Evolutionary conservation across 2,113 vertebrate species (phyloP), one percentile per base, ranked within the genome.

Genomic region (Anoplopoma fimbria): DNA sequence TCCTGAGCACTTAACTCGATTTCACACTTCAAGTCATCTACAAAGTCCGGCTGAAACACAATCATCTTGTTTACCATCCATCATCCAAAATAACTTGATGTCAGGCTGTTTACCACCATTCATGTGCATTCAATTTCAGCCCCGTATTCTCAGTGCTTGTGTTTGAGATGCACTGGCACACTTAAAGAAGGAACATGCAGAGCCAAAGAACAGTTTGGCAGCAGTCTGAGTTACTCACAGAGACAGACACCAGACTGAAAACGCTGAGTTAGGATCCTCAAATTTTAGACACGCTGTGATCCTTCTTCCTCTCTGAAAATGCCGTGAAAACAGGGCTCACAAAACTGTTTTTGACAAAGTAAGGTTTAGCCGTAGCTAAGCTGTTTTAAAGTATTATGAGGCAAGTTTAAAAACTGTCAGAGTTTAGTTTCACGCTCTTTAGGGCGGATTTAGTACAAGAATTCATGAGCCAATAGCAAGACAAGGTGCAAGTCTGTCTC

Each of bases 1-100:
- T 94, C 92, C 88, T 70, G 82, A 88, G 77, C 92, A 93, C 91
- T 94, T 95, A 95, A 95, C 92, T 94, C 73, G 64, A 95, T 95
- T 95, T 95, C 94, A 95, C 94, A 95, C 94, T 93, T 94, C 81
- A 88, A 81, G 79, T 92, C 89, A 63, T 87, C 90, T 91, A 94
- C 93, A 92, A 94, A 93, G 94, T 83, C 87, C 49, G 69, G 72
- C 85, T 93, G 94, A 94, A 95, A 95, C 83, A 80, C 87, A 89
- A 95, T 91, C 94, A 67, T 89, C 84, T 88, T 95, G 94, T 96
- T 95, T 95, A 94, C 87, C 87, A 63, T 87, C 87, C 73, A n/a
- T 88, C 83, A 81, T 93, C 89, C 93, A 91, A 90, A 94, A 92
- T 87, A 92, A 86, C 88, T 77, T 89, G 47, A 86, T 71, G 75